Evolutionary conservation across 2,113 vertebrate species (phyloP).

Genomic region (Vidua macroura): DNA sequence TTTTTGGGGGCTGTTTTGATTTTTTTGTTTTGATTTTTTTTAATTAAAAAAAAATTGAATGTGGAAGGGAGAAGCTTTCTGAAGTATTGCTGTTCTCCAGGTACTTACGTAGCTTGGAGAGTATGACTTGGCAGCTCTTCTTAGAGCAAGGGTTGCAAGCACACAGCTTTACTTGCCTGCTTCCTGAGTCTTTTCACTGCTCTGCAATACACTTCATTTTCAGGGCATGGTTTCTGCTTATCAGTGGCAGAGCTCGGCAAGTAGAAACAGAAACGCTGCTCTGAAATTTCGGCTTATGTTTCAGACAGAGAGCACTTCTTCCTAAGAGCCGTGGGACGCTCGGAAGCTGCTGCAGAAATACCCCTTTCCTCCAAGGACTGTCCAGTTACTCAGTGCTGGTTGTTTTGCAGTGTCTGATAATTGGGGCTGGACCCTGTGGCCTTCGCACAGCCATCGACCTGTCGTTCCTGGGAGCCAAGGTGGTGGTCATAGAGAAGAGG

Average conservation of each 20-base stretch:
- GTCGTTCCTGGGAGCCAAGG: constrained; percentile 91
- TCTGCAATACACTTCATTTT: neutral
- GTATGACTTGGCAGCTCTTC: neutral
- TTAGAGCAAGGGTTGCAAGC: neutral
- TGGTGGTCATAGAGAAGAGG: constrained; percentile 94
- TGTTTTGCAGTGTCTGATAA: constrained; percentile 92
- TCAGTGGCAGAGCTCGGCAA: neutral
- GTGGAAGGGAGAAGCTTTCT: neutral
- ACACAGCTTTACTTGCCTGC: neutral
- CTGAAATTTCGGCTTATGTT: neutral
- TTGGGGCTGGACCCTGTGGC: constrained; percentile 96
- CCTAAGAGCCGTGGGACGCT: accelerated
- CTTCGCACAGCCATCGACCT: constrained; percentile 95
- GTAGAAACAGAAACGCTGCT: neutral
- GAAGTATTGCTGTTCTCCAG: neutral
- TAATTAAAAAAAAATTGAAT: neutral
- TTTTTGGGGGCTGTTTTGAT: neutral
- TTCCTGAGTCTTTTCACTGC: neutral
- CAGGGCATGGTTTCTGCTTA: neutral
- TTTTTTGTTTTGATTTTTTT: neutral
- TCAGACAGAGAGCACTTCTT: neutral
- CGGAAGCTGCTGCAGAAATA: neutral
- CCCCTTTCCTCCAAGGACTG: neutral
- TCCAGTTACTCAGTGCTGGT: neutral
- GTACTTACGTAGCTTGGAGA: neutral